These are phyloP conservation scores for Propsilocerus akamusi DNA, from an alignment of 1,140 invertebrate genomes.

Conservation along the genomic window DNA sequence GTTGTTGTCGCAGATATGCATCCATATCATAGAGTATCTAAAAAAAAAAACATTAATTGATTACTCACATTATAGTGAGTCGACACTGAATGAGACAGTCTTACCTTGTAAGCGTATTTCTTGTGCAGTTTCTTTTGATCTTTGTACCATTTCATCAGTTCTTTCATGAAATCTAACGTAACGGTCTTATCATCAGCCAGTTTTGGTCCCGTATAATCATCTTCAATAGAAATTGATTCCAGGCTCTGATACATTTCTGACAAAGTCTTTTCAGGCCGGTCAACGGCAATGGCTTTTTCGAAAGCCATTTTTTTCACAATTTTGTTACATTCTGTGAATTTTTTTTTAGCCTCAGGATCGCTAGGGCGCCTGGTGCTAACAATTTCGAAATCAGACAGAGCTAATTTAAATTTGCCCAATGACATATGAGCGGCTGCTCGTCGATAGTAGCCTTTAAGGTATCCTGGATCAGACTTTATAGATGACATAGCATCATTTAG, in stretches of 20 bases:
- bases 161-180: constrained; percentile 63
- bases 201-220: constrained; percentile 81
- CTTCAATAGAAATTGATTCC: constrained; percentile 85
- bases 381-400: constrained; percentile 90
- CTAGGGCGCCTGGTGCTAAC: constrained; percentile 70
- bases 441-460: constrained; percentile 90
- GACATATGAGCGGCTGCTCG: constrained; percentile 94
- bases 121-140: constrained; percentile 84
- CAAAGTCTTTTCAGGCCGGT: constrained; percentile 70
- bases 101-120: constrained; percentile 93
- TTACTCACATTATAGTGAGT: background rate
- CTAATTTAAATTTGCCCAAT: constrained; percentile 90
- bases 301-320: constrained; percentile 90
- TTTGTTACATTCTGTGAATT: constrained; percentile 89
- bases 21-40: constrained; percentile 88
- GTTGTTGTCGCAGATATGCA: constrained; percentile 61
- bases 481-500: constrained; percentile 80
- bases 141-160: constrained; percentile 82
- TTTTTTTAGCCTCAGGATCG: constrained; percentile 87
- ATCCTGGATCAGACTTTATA: constrained; percentile 73
- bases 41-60: constrained; percentile 13
- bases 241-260: constrained; percentile 69
- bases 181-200: constrained; percentile 71
- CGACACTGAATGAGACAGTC: background rate
- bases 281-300: constrained; percentile 90